Conservation (phyloP, 2,888 invertebrate species). For the Sceliomorpha sp. region DNA sequence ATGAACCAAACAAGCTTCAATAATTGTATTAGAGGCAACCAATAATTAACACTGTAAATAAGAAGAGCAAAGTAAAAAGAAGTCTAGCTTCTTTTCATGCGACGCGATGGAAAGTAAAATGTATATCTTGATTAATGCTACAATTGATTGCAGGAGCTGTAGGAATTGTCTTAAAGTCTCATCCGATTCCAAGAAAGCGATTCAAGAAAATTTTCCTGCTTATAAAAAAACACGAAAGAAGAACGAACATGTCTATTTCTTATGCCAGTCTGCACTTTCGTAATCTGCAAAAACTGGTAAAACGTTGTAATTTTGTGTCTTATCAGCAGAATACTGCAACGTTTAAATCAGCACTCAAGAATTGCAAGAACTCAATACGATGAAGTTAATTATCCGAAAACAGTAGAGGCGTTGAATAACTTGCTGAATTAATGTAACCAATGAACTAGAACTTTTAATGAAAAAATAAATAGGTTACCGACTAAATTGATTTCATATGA, state of each 20-base stretch:
- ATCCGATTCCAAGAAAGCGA: constrained; percentile 1
- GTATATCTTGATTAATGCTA: constrained; percentile 15
- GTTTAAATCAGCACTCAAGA: background rate
- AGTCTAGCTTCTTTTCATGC: no score
- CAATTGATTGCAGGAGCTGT: constrained; percentile 15
- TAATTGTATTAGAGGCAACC: constrained; percentile 13
- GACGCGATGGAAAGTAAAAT: background rate
- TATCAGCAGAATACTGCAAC: background rate
- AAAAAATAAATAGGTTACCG: constrained; percentile 14
- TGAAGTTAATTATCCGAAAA: constrained; percentile 38
- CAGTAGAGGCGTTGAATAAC: constrained; percentile 8
- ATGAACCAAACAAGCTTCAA: constrained; percentile 28
- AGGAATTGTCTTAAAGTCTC: constrained; percentile 26
- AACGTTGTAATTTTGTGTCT: constrained; percentile 4
- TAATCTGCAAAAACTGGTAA: no score
- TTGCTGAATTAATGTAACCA: constrained; percentile 23
- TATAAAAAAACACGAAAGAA: constrained; percentile 12
- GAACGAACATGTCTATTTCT: constrained; percentile 13
- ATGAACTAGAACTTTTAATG: constrained; percentile 8
- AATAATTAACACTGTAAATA: background rate
- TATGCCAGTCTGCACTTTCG: no score
- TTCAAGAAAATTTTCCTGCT: constrained; percentile 19
- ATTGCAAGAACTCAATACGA: constrained; percentile 18
- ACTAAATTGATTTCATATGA: background rate
- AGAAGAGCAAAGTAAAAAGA: background rate